Base-by-base conservation (phyloP, 1,140 invertebrate species). In the Apis laboriosa region DNA sequence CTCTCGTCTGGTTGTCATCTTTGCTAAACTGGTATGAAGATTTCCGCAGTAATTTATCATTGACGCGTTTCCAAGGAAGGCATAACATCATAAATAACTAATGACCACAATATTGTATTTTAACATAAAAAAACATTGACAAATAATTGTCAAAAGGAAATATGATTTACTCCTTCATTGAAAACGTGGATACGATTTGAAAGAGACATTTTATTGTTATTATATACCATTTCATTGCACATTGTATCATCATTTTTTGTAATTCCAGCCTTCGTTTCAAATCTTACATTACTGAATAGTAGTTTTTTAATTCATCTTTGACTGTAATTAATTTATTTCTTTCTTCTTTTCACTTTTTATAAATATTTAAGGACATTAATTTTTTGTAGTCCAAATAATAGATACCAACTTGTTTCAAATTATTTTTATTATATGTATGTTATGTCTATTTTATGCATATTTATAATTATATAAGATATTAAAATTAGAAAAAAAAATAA, bases 231-330 rank as follows among this genome's bases (percentile, higher is more conserved):
- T 58, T 61, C 49, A 58, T 77, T 49, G 43, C 56, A 43, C 56
- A 49, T 51, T 51, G 55, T 56, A 61, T 63, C 64, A 70, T 68
- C 80, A 76, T 75, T 66, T 34, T 12, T 11, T 51, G 58, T 55
- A 56, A 60, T 77, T 53, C 43, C 56, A 56, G 58, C 77, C 58
- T 75, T 75, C 72, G 72, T 75, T 75, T 61, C 72, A 15, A 24
- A 9, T 13, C 8, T 61, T n/a, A 15, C 15, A 8, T 9, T 24
- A 11, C n/a, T 12, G n/a, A n/a, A 7, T 43, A 21, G 9, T 12
- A 24, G 11, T 9, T 12, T 51, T 12, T 51, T 4, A 21, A 9
- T 55, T 56, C 24, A 28, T n/a, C 53, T 60, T 60, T 24, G 34
- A 21, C 11, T 2, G 0, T 53, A 17, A 19, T 58, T 73, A 73